These are phyloP conservation scores for Coregonus ussuriensis DNA, from an alignment of 2,797 vertebrate genomes.

Conservation along the genomic window DNA sequence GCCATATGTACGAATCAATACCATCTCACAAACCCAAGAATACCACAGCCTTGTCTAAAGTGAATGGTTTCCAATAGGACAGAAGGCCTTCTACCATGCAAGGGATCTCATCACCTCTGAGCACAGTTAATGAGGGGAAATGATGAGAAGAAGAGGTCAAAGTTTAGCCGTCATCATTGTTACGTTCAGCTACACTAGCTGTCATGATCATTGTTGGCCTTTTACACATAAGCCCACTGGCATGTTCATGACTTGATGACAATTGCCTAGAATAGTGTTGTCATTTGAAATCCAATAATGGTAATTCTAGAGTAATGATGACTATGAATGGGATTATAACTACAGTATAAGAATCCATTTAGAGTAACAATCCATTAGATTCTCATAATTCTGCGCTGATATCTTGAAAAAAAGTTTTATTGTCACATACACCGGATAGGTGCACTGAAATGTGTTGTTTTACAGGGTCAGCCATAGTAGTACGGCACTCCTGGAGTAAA, in stretches of 20 bases:
- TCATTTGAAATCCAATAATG: too few relatives aligned
- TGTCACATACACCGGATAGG: too few relatives aligned
- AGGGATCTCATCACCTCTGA: background rate
- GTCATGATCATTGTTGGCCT: background rate
- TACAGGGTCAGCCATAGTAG: too few relatives aligned
- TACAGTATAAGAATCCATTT: too few relatives aligned
- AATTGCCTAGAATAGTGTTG: too few relatives aligned
- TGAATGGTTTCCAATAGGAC: background rate
- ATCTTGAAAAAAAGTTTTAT: too few relatives aligned
- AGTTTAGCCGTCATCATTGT: background rate
- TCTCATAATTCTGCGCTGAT: too few relatives aligned
- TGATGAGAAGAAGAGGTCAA: background rate
- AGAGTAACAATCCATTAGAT: too few relatives aligned
- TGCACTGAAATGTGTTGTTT: too few relatives aligned
- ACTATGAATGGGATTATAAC: too few relatives aligned
- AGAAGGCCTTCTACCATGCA: background rate
- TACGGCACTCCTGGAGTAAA: too few relatives aligned
- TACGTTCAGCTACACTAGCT: background rate
- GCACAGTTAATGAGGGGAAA: background rate
- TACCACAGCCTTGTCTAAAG: background rate
- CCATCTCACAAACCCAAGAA: background rate
- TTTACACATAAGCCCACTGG: background rate
- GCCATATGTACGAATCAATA: background rate
- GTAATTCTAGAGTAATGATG: too few relatives aligned
- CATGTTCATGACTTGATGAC: constrained; percentile 8